These are phyloP conservation scores for Plemyria rubiginata DNA, from an alignment of 2,888 invertebrate genomes.

Conservation along the genomic window DNA sequence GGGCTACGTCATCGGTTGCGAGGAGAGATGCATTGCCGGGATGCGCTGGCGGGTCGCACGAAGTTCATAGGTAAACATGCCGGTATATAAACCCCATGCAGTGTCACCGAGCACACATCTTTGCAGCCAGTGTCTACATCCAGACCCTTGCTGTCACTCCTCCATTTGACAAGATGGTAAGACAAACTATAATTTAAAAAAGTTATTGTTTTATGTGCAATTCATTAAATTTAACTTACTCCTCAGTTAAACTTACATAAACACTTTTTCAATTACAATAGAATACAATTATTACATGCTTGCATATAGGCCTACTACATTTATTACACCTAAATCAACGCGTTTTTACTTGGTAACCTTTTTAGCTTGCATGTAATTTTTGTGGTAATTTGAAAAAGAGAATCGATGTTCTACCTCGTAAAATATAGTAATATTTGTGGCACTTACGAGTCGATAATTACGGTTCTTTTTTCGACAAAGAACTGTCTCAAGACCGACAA, in stretches of 20 bases:
- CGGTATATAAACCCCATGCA: constrained; percentile 79
- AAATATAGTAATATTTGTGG: no score
- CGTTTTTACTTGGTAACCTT: neutral
- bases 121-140: constrained; percentile 66
- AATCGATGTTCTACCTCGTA: no score
- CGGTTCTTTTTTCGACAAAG: no score
- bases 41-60: constrained; percentile 72
- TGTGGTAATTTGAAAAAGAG: no score
- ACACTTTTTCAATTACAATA: neutral
- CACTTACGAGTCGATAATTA: no score
- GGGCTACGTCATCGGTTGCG: constrained; percentile 26
- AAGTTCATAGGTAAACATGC: constrained; percentile 83
- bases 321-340: neutral
- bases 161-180: constrained; percentile 58
- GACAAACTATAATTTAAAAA: constrained; percentile 26
- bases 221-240: neutral
- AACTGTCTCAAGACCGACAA: no score
- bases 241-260: neutral
- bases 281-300: neutral
- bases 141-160: constrained; percentile 56
- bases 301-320: no score
- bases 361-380: no score
- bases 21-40: constrained; percentile 61
- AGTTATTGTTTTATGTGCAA: neutral
- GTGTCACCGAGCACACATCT: constrained; percentile 77